Evolutionary conservation across 2,888 invertebrate species (phyloP).

Genomic region (Cerceris rybyensis): DNA sequence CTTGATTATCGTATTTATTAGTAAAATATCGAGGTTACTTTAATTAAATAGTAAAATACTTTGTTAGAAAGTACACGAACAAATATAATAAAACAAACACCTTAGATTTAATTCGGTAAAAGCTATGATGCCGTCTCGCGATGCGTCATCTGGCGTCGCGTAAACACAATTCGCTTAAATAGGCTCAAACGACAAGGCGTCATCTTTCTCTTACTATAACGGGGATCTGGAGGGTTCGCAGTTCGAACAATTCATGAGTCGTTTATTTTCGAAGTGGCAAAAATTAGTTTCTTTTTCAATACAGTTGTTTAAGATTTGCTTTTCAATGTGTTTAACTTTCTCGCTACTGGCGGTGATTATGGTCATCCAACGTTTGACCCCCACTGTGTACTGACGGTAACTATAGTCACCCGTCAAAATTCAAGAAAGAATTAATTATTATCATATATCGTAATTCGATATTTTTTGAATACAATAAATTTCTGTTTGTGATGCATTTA

Average conservation of each 20-base stretch:
- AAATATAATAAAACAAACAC: constrained; percentile 33
- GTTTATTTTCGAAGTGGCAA: too few relatives aligned
- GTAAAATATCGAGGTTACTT: constrained; percentile 21
- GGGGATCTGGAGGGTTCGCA: neutral
- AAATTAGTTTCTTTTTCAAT: too few relatives aligned
- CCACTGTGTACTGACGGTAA: too few relatives aligned
- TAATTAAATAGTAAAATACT: constrained; percentile 19
- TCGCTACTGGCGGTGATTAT: too few relatives aligned
- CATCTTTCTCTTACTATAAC: constrained; percentile 24
- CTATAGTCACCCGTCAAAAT: too few relatives aligned
- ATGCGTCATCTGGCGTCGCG: constrained; percentile 1
- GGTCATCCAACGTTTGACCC: too few relatives aligned
- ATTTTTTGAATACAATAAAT: too few relatives aligned
- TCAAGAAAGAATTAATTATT: too few relatives aligned
- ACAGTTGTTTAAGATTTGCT: too few relatives aligned
- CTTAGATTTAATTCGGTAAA: constrained; percentile 17
- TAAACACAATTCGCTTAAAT: constrained; percentile 40
- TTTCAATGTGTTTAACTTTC: neutral
- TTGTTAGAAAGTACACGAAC: constrained; percentile 6
- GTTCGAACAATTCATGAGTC: too few relatives aligned
- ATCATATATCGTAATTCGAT: too few relatives aligned
- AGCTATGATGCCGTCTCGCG: constrained; percentile 19
- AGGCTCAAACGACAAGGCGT: constrained; percentile 49
- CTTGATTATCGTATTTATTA: constrained; percentile 6
- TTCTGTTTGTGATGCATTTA: too few relatives aligned